A percentile compares a stretch with the other conserved stretches of the same genome.
These are phyloP conservation scores for Medauroidea extradentata DNA, from an alignment of 1,140 invertebrate genomes.

Conservation along the genomic window DNA sequence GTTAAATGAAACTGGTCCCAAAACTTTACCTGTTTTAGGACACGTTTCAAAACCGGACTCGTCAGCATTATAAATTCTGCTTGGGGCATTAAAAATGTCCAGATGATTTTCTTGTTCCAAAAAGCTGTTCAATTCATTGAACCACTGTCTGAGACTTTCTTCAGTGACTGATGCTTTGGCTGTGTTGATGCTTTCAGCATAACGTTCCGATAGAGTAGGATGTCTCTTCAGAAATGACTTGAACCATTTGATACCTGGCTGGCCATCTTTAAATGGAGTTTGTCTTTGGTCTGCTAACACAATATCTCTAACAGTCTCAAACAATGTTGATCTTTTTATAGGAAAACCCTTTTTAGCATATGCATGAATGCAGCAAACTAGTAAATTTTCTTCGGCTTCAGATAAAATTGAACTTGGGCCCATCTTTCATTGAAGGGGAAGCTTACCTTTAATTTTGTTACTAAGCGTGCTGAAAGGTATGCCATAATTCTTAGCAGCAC, in stretches of 20 bases:
- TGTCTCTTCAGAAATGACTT: constrained; percentile 35
- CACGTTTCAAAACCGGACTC: constrained; percentile 29
- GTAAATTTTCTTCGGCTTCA: not conserved
- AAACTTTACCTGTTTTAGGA: constrained; percentile 21
- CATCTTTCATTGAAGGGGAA: not conserved
- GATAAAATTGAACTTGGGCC: constrained; percentile 4
- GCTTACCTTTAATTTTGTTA: not conserved
- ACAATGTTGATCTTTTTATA: not conserved
- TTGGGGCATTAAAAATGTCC: constrained; percentile 30
- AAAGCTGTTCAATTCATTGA: constrained; percentile 31
- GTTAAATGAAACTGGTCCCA: constrained; percentile 29
- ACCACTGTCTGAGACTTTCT: constrained; percentile 34
- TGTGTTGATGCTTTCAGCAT: constrained; percentile 35
- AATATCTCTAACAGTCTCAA: not conserved
- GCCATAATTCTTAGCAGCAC: not conserved
- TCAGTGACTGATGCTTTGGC: constrained; percentile 33
- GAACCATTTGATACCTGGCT: constrained; percentile 37
- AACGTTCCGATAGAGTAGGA: constrained; percentile 28
- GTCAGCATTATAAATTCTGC: constrained; percentile 27
- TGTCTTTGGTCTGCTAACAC: not conserved
- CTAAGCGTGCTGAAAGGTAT: not conserved
- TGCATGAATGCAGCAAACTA: not conserved
- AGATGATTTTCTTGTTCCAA: constrained; percentile 17
- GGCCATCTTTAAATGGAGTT: not conserved
- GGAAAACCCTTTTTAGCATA: not conserved